Base-by-base conservation (phyloP, 2,888 invertebrate genomes). In the Morinoia aosen region DNA sequence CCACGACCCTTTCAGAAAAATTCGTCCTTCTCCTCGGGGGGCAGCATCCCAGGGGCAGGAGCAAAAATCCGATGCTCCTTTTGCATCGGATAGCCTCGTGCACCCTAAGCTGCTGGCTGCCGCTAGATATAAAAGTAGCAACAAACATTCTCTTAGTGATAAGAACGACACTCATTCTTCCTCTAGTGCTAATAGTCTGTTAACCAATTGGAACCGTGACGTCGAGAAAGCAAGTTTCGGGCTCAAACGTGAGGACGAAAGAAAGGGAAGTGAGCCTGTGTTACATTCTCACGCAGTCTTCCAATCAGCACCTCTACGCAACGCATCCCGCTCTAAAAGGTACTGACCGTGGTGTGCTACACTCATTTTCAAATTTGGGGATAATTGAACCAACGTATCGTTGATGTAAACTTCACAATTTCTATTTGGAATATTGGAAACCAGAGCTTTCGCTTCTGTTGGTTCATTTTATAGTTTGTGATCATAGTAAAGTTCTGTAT, bases 1-100 rank as follows among this genome's bases (percentile, higher is more conserved):
- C 96, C 96, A 93, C 93, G 93, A 93, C 0, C 56, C 93, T 58
- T 48, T 96, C 95, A 96, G 93, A 95, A 88, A 57, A 91, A 33
- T 64, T 91, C 12, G 14, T n/a, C n/a, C 88, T 93, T 16, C 91
- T 39, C 48, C 96, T 57, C 90, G 61, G 90, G 40, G 48, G 19
- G 61, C 76, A 76, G 76, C 25, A 76, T 76, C 76, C 76, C 76
- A 76, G 33, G 76, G 33, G 76, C 76, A 76, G 76, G 76, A 95
- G 61, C 14, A n/a, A 25, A 61, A 90, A n/a, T 93, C 94, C 11
- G 48, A 58, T 64, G 56, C 61, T 61, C 14, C 58, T 91, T 56
- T 33, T 25, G n/a, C 93, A 33, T 76, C 76, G 33, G 76, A 76
- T 19, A 93, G 58, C 56, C 8, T 33, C 56, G 57, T 93, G 16